These are phyloP conservation scores for Nephrotoma flavescens DNA, from an alignment of 2,888 invertebrate species.

Conservation along the genomic window DNA sequence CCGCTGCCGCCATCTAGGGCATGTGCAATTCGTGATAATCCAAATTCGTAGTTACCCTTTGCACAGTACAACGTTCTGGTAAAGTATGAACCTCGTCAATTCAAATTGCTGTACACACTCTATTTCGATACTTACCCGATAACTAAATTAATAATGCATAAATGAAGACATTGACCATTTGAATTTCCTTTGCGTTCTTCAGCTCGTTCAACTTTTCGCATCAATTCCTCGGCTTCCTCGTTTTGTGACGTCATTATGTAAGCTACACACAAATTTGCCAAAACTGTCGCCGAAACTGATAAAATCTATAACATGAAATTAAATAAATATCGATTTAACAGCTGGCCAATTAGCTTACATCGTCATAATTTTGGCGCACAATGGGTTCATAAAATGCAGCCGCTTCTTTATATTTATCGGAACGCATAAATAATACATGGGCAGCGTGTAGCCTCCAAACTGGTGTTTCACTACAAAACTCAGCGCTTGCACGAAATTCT, in stretches of 20 bases:
- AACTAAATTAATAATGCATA: conserved; percentile 96
- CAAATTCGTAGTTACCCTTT: conserved; percentile 98
- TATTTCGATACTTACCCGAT: conserved; percentile 52
- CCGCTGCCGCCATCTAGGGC: conserved; percentile 47
- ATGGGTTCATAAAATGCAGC: conserved; percentile 97
- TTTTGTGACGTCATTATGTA: conserved; percentile 99
- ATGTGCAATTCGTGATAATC: conserved; percentile 92
- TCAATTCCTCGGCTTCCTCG: conserved; percentile 95
- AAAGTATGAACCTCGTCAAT: conserved; percentile 11
- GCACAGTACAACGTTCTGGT: conserved; percentile 85
- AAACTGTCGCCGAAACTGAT: conserved; percentile 90
- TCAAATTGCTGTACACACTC: background rate
- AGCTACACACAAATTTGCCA: conserved; percentile 96
- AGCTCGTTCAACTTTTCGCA: conserved; percentile 97
- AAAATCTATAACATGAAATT: conserved; percentile 47
- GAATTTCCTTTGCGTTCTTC: conserved; percentile 87
- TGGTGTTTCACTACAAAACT: conserved; percentile 96
- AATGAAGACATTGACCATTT: conserved; percentile 87
- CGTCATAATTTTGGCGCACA: conserved; percentile 86
- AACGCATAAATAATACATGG: conserved; percentile 98
- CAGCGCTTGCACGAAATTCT: conserved; percentile 91
- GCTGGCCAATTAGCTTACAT: conserved; percentile 34
- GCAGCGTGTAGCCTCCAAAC: conserved; percentile 96
- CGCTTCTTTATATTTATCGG: conserved; percentile 95
- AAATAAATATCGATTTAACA: background rate